A percentile compares a stretch with the other conserved stretches of the same genome.
These are phyloP conservation scores for Himalopsyche tibetana DNA, from an alignment of 2,888 invertebrate genomes.

Conservation along the genomic window DNA sequence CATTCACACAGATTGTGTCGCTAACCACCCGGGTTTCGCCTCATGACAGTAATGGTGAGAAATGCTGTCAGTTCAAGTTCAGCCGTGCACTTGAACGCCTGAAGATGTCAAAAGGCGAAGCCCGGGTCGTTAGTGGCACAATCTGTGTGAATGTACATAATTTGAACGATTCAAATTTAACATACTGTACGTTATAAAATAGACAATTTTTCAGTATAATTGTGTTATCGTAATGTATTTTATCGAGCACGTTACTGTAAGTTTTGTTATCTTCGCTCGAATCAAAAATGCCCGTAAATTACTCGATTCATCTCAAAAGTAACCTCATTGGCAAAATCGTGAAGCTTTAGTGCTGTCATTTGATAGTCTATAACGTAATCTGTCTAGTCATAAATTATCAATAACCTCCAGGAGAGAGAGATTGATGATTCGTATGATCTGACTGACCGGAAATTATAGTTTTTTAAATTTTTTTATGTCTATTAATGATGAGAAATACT, in stretches of 20 bases:
- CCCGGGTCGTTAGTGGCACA: no score
- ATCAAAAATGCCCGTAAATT: constrained; percentile 19
- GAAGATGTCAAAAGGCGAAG: no score
- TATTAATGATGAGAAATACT: not conserved
- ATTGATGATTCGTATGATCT: not conserved
- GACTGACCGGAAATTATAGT: not conserved
- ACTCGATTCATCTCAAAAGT: constrained; percentile 34
- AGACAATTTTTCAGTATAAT: no score
- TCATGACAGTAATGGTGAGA: no score
- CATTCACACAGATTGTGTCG: no score
- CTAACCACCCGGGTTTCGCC: no score
- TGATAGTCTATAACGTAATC: constrained; percentile 40
- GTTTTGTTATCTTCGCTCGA: not conserved
- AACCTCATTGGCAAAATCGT: constrained; percentile 17
- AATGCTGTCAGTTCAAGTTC: no score
- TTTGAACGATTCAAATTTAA: no score
- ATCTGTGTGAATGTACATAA: no score
- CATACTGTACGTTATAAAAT: no score
- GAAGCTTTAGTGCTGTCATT: constrained; percentile 22
- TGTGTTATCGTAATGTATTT: no score
- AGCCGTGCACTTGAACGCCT: no score
- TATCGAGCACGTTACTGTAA: not conserved
- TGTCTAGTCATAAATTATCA: constrained; percentile 2
- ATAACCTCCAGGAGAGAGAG: not conserved
- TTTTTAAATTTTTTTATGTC: not conserved